Conservation (phyloP, 2,797 vertebrate genomes). For the Cercopithecus neglectus region DNA sequence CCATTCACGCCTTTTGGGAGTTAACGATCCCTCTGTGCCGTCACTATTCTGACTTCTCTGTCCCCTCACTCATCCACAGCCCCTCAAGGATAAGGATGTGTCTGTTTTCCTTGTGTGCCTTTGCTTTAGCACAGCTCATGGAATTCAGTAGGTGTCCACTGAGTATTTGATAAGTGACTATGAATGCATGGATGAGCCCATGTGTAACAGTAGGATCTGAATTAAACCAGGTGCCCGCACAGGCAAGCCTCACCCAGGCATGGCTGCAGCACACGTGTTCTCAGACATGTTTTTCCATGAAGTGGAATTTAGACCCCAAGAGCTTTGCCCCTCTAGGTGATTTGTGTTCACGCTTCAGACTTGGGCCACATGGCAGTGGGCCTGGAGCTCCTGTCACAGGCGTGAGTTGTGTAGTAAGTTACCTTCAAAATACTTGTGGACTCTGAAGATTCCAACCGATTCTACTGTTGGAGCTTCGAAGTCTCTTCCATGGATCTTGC, state of each 20-base stretch:
- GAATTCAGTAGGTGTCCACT: background rate
- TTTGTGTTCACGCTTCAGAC: background rate
- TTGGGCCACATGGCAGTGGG: rapidly evolving
- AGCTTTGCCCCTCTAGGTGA: background rate
- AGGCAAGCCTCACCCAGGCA: background rate
- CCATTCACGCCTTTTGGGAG: background rate
- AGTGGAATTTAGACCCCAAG: background rate
- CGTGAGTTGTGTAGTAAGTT: background rate
- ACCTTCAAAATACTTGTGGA: background rate
- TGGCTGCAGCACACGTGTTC: rapidly evolving
- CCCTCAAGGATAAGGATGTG: background rate
- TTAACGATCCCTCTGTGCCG: background rate
- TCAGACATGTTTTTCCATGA: background rate
- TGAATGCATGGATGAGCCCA: background rate
- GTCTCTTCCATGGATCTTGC: background rate
- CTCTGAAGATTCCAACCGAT: background rate
- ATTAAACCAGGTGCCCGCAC: background rate
- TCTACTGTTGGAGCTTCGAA: background rate
- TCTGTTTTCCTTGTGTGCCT: background rate
- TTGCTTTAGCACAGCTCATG: background rate
- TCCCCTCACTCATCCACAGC: background rate
- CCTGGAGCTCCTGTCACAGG: background rate
- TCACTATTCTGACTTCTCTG: too few relatives aligned
- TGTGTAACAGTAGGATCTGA: background rate
- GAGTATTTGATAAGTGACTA: background rate